phyloP scores from a whole-genome alignment of 2,113 vertebrate genomes.

The Chionodraco myersi region DNA sequence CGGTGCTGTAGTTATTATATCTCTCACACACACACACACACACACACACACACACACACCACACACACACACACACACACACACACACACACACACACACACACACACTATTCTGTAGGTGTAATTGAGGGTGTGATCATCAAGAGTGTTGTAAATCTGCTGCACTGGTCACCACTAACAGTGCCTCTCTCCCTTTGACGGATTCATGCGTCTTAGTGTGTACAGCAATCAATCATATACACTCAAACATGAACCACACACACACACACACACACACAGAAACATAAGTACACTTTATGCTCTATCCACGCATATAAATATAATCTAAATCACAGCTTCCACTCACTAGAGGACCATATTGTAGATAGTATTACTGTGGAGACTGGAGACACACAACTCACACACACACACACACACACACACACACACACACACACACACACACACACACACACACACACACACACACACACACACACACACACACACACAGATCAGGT shows the following conservation, averaged over 20 bases:
- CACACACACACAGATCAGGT: conserved; percentile 19
- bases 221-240: conserved; percentile 69
- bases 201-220: conserved; percentile 58
- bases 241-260: not conserved
- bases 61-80: conserved; percentile 10
- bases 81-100: conserved; percentile 14
- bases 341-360: conserved; percentile 2
- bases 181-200: conserved; percentile 50
- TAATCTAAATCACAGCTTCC: conserved; percentile 39
- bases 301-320: conserved; percentile 49
- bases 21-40: conserved; percentile 16
- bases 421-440: no score
- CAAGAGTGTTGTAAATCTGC: conserved; percentile 71
- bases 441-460: no score
- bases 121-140: conserved; percentile 74
- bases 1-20: conserved; percentile 35
- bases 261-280: not conserved
- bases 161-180: conserved; percentile 58
- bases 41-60: conserved; percentile 9
- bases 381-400: not conserved
- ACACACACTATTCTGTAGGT: conserved; percentile 37
- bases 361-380: conserved; percentile 7
- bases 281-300: conserved; percentile 16
- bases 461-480: not conserved
- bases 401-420: no score